Evolutionary conservation across 53 echinoderm and acorn worm species (phyloP).

Genomic region (Paelopatides confundens): DNA sequence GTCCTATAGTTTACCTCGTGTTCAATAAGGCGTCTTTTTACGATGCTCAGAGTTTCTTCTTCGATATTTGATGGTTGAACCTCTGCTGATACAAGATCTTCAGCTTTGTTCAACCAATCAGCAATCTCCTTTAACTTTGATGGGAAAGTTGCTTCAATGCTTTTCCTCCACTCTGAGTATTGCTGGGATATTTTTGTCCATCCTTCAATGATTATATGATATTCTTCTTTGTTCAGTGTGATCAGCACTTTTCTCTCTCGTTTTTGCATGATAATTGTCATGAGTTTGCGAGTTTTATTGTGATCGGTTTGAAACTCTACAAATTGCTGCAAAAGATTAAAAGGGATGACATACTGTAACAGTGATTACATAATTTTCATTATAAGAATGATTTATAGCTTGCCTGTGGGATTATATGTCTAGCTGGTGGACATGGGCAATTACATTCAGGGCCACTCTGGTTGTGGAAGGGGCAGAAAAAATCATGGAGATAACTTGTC

Average conservation of each 20-base stretch:
- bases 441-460: too few relatives aligned
- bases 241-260: constrained; percentile 78
- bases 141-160: constrained; percentile 82
- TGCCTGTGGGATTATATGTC: too few relatives aligned
- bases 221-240: constrained; percentile 78
- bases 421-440: too few relatives aligned
- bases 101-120: constrained; percentile 89
- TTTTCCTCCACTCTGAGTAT: constrained; percentile 81
- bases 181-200: constrained; percentile 76
- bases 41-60: constrained; percentile 90
- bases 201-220: constrained; percentile 67
- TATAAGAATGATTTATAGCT: too few relatives aligned
- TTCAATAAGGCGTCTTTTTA: constrained; percentile 79
- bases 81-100: constrained; percentile 71
- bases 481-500: too few relatives aligned
- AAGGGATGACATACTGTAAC: background rate
- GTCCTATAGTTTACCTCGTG: constrained; percentile 75
- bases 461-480: too few relatives aligned
- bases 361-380: background rate
- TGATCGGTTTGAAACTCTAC: constrained; percentile 79
- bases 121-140: constrained; percentile 71
- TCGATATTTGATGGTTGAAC: constrained; percentile 79
- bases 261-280: constrained; percentile 82
- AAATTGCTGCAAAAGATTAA: constrained; percentile 69
- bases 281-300: constrained; percentile 62